Percentiles rank a stretch among this genome's conserved stretches.
Conservation (phyloP, 2,113 vertebrate species). For the Gymnorhina tibicen region DNA sequence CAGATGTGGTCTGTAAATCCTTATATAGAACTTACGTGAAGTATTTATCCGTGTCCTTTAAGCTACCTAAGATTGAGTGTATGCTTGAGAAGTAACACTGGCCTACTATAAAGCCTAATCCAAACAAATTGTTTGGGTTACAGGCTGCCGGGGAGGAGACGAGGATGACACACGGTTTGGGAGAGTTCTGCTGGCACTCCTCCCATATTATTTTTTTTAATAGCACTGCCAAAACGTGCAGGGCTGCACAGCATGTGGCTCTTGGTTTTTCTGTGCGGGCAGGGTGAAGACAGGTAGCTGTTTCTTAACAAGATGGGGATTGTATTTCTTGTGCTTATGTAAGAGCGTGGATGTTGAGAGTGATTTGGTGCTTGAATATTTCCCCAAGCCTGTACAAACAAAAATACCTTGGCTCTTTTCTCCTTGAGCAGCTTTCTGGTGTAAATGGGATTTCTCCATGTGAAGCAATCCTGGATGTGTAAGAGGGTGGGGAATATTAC, state of each 20-base stretch:
- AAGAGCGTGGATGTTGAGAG: background rate
- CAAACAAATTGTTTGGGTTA: slow-evolving; percentile 52
- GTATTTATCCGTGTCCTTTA: background rate
- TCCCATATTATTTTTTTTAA: background rate
- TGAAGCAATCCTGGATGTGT: slow-evolving; percentile 57
- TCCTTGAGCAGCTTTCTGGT: background rate
- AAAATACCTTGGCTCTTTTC: slow-evolving; percentile 33
- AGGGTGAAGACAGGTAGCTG: slow-evolving; percentile 37
- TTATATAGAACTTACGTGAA: background rate
- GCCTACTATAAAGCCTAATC: background rate
- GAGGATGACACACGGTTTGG: slow-evolving; percentile 18
- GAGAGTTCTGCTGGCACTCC: slow-evolving; percentile 1
- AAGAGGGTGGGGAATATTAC: slow-evolving; percentile 44
- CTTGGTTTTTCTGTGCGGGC: background rate
- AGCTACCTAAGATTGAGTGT: background rate
- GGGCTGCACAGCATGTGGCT: slow-evolving; percentile 17
- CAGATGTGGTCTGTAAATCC: background rate
- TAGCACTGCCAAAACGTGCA: slow-evolving; percentile 28
- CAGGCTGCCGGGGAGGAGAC: background rate
- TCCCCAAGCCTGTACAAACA: slow-evolving; percentile 49
- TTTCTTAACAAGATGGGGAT: slow-evolving; percentile 34
- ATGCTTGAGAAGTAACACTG: background rate
- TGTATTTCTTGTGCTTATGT: slow-evolving; percentile 46
- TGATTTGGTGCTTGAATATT: background rate
- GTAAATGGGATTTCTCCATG: background rate